Percentiles rank a stretch among this genome's conserved stretches.
Evolutionary conservation across 2,113 vertebrate species (phyloP).

Genomic region (Suricata suricatta): DNA sequence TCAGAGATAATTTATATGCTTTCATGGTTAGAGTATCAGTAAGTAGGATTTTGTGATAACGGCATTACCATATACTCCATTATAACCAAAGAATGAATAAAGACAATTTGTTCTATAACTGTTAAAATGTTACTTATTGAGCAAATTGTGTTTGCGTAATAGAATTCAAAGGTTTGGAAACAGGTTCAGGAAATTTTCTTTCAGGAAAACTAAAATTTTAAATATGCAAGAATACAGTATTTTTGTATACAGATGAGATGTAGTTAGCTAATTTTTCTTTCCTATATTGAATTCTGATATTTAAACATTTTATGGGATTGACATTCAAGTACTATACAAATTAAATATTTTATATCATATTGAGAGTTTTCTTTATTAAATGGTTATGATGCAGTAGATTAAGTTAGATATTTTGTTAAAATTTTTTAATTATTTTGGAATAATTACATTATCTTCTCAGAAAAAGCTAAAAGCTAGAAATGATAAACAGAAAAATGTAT

Average conservation of each 20-base stretch:
- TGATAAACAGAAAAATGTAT: neutral
- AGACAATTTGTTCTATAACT: neutral
- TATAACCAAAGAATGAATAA: neutral
- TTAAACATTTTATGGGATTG: neutral
- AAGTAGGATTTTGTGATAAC: slow-evolving; percentile 9
- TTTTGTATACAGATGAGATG: neutral
- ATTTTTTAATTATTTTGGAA: neutral
- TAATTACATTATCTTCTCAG: neutral
- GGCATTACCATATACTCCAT: neutral
- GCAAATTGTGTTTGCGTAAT: neutral
- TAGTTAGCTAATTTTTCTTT: neutral
- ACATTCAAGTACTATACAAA: neutral
- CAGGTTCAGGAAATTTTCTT: neutral
- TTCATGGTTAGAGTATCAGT: slow-evolving; percentile 43
- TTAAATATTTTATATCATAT: neutral
- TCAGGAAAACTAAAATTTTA: neutral
- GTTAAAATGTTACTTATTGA: neutral
- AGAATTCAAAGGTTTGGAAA: neutral
- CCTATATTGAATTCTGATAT: neutral
- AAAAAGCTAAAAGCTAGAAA: neutral
- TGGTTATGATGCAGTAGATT: neutral
- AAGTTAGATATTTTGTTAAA: neutral
- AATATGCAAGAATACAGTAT: neutral
- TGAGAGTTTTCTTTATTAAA: neutral
- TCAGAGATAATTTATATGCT: slow-evolving; percentile 36